Base-by-base conservation (phyloP, 2,113 vertebrate species). In the Gnathonemus longibarbis region DNA sequence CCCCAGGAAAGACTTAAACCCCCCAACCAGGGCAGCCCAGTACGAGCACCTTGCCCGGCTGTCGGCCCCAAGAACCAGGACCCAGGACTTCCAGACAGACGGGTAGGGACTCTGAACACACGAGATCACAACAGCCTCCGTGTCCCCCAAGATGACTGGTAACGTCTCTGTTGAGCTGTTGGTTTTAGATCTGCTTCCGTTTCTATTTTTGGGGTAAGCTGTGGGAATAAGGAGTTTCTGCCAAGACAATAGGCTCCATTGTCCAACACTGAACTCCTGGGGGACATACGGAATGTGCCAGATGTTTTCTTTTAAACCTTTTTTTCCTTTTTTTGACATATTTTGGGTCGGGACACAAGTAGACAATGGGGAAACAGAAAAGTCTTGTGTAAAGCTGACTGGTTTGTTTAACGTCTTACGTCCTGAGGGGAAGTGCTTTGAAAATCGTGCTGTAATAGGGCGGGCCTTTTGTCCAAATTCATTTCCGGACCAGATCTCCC, bases 221-320 rank as follows among this genome's bases (percentile, higher is more conserved):
- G 92, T 86, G 92, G 92, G 89, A 91, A 91, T 91, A 87, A 87
- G 7, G 48, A 88, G 89, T 48, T 27, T 56, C 24, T 86, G 39
- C 17, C 0, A 85, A 95, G 91, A 95, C 94, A 95, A 94, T 94
- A 83, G 94, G 90, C 90, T 85, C 91, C 21, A 94, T 94, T 95
- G 94, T 95, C 92, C 89, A 58, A 83, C 91, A 88, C 53, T 88
- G 90, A 80, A 91, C 93, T 91, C 92, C 88, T 58, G 94, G 90
- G 92, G 92, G 42, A 15, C 83, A 89, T 9, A 11, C 83, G 91
- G 91, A 91, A 91, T 13, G 90, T 89, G 91, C 11, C 90, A 87
- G 92, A 93, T 92, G 89, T 93, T 93, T 94, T 94, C 94, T 94
- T 94, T 92, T 94, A 93, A 93, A 93, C 77, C 87, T 87, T 48